phyloP scores from a whole-genome alignment of 1,140 invertebrate species.

The Aphaenogaster rudis region DNA sequence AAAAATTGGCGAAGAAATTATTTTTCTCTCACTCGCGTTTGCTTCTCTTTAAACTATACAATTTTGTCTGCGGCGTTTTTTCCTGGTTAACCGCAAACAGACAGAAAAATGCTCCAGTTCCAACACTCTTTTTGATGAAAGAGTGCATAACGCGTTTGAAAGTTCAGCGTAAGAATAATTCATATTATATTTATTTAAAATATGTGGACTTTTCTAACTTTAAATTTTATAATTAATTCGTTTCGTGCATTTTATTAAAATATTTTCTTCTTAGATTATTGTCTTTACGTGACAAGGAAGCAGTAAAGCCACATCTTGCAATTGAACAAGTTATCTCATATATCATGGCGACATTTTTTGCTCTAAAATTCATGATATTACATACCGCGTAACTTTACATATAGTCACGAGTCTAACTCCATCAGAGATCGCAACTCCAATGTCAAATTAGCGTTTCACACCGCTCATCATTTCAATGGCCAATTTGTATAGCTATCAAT shows the following conservation, averaged over 20 bases:
- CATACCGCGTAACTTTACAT: background rate
- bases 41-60: slow-evolving; percentile 19
- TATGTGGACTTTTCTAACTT: background rate
- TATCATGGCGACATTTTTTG: background rate
- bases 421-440: background rate
- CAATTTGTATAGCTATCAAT: slow-evolving; percentile 16
- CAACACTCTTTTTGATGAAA: slow-evolving; percentile 15
- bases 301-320: background rate
- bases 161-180: background rate
- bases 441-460: slow-evolving; percentile 34
- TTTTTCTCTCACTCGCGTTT: background rate
- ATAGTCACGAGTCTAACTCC: background rate
- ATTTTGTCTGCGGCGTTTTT: slow-evolving; percentile 45
- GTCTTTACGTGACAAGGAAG: background rate
- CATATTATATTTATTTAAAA: slow-evolving; percentile 14
- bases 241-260: background rate
- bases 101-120: slow-evolving; percentile 32
- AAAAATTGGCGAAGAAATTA: background rate
- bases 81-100: slow-evolving; percentile 17
- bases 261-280: background rate
- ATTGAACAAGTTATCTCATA: background rate
- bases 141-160: background rate
- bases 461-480: background rate
- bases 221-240: background rate
- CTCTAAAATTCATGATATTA: background rate